Evolutionary conservation across 2,888 invertebrate species (phyloP).

Genomic region (Idaea straminata): DNA sequence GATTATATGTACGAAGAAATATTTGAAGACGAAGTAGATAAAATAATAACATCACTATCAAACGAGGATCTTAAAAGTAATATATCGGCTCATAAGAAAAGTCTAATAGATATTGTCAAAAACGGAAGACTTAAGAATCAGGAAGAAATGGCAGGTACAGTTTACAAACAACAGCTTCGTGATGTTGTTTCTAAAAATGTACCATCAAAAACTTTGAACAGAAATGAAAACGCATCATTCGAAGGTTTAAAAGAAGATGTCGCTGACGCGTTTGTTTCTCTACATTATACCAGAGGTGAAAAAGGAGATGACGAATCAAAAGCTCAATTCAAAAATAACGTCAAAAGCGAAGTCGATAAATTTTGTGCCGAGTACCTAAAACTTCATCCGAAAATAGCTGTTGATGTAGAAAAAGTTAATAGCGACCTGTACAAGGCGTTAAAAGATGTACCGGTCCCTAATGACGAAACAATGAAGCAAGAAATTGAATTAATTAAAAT

Average conservation of each 20-base stretch:
- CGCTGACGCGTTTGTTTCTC: conserved; percentile 54
- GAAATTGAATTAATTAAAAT: conserved; percentile 46
- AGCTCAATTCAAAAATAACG: conserved; percentile 40
- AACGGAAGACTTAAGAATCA: conserved; percentile 35
- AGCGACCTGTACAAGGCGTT: conserved; percentile 44
- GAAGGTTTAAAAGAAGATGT: conserved; percentile 52
- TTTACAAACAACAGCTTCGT: conserved; percentile 47
- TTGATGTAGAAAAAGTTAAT: conserved; percentile 39
- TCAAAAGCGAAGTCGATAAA: conserved; percentile 41
- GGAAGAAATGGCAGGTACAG: conserved; percentile 38
- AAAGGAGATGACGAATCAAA: conserved; percentile 29
- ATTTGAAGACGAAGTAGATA: neutral
- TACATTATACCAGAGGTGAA: conserved; percentile 38
- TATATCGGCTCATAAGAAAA: conserved; percentile 31
- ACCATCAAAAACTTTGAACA: conserved; percentile 30
- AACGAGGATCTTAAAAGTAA: conserved; percentile 25
- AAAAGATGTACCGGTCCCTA: conserved; percentile 42
- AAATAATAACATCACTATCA: neutral
- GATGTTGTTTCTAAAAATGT: conserved; percentile 45
- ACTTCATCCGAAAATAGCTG: conserved; percentile 35
- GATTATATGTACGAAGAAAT: conserved; percentile 8
- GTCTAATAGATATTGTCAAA: conserved; percentile 37
- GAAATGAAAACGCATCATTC: conserved; percentile 43
- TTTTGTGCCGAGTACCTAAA: conserved; percentile 51
- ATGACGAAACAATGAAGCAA: conserved; percentile 40